phyloP scores from a whole-genome alignment of 2,113 vertebrate species.

The Ellobius talpinus region DNA sequence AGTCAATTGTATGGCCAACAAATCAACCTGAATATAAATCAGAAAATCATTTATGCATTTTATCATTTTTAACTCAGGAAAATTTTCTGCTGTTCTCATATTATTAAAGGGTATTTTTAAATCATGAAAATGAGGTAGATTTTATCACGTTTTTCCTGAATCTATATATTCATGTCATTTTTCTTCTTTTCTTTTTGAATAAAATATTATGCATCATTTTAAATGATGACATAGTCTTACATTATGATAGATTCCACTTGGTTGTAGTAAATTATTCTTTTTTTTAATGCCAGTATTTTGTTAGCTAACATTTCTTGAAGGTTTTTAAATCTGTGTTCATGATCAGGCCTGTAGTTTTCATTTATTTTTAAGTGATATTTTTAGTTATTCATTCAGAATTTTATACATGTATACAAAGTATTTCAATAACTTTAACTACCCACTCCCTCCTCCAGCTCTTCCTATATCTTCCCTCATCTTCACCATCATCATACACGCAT shows the following conservation, averaged over 20 bases:
- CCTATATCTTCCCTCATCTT: not conserved
- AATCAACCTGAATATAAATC: not conserved
- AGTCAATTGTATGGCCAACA: not conserved
- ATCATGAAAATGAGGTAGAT: not conserved
- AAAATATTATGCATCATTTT: not conserved
- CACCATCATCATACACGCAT: not conserved
- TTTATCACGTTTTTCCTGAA: not conserved
- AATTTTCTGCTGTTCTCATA: not conserved
- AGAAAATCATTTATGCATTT: not conserved
- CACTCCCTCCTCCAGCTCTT: not conserved
- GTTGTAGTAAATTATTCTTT: not conserved
- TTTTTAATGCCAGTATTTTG: not conserved
- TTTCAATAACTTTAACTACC: not conserved
- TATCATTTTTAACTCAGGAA: not conserved
- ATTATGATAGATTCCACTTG: not conserved
- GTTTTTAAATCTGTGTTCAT: not conserved
- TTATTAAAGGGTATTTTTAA: not conserved
- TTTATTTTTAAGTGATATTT: not conserved
- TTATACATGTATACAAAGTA: not conserved
- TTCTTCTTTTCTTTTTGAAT: not conserved
- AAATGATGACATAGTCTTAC: not conserved
- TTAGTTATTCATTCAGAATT: not conserved
- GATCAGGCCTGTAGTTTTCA: not conserved
- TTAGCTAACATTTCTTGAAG: not conserved
- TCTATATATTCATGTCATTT: not conserved